A percentile compares a stretch with the other conserved stretches of the same genome.
Conservation (phyloP, 2,113 vertebrate genomes). For the Irena cyanogastra region DNA sequence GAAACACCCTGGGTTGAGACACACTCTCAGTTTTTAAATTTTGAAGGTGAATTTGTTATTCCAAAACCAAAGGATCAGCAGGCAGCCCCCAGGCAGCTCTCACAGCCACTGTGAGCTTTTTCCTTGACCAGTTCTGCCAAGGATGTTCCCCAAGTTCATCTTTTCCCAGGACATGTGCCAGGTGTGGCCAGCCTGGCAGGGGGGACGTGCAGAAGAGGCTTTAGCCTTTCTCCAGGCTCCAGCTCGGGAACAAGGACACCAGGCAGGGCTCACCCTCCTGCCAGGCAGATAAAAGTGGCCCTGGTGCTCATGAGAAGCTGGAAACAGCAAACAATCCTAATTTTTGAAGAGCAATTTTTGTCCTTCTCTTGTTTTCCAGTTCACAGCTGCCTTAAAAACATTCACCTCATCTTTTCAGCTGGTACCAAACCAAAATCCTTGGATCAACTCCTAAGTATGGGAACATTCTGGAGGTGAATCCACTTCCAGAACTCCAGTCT, state of each 20-base stretch:
- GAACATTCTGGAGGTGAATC: not conserved
- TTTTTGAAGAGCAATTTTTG: not conserved
- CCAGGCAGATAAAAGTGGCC: not conserved
- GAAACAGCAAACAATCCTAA: not conserved
- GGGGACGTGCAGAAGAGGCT: not conserved
- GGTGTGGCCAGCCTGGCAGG: not conserved
- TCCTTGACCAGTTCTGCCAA: not conserved
- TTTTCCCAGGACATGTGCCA: not conserved
- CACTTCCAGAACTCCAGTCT: not conserved
- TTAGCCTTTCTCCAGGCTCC: not conserved
- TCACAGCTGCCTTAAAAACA: not conserved
- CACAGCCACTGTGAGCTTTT: not conserved
- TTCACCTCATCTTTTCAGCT: not conserved
- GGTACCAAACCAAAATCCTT: not conserved
- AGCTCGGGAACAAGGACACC: not conserved
- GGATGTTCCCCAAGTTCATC: not conserved
- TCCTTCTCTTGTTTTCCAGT: not conserved
- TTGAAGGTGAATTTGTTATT: conserved; percentile 21
- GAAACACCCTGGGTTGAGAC: not conserved
- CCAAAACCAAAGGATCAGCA: not conserved
- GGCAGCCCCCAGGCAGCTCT: not conserved
- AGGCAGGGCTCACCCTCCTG: not conserved
- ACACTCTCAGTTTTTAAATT: not conserved
- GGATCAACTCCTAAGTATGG: not conserved
- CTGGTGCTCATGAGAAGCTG: not conserved